phyloP scores from a whole-genome alignment of 53 echinoderm and acorn worm species.

The Stichopus horrens region DNA sequence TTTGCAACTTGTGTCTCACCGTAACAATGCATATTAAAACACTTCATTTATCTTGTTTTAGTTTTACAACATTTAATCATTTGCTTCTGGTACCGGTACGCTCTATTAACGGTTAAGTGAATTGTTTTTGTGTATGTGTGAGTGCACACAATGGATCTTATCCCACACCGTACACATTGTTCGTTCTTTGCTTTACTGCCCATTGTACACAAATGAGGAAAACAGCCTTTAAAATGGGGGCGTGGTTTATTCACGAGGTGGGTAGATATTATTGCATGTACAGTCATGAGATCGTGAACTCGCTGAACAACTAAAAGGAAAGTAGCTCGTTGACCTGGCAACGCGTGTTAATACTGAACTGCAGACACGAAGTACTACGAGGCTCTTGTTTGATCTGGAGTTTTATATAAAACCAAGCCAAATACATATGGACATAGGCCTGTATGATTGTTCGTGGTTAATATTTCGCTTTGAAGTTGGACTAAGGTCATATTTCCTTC shows the following conservation, averaged over 20 bases:
- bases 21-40: background rate
- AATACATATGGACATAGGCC: no score
- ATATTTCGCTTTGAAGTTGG: no score
- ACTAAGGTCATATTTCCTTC: no score
- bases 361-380: no score
- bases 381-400: no score
- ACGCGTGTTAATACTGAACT: background rate
- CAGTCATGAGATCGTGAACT: background rate
- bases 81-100: background rate
- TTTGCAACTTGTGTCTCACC: background rate
- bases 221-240: background rate
- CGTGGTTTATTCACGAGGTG: constrained; percentile 5
- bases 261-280: background rate
- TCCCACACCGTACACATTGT: constrained; percentile 29
- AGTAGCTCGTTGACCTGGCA: background rate
- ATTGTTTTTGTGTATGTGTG: background rate
- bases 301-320: background rate
- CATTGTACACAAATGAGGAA: constrained; percentile 42
- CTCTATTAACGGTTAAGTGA: background rate
- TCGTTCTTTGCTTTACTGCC: background rate
- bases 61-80: background rate
- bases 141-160: background rate
- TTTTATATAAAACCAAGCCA: no score
- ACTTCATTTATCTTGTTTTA: background rate
- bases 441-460: no score